Evolutionary conservation across 2,113 vertebrate species (phyloP).

Genomic region (Corydoras sp.): DNA sequence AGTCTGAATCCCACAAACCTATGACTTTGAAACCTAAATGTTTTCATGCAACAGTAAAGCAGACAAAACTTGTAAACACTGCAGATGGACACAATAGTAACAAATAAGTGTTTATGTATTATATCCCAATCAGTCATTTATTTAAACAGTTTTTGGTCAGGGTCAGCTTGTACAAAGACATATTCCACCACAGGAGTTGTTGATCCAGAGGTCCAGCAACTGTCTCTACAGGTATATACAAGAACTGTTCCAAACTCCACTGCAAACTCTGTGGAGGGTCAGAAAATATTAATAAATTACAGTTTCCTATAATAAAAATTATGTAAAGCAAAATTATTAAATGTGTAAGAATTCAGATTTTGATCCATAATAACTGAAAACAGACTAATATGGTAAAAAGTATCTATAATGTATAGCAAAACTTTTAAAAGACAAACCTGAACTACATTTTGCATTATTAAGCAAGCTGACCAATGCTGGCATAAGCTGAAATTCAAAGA

Average conservation of each 20-base stretch:
- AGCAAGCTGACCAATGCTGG: constrained; percentile 76
- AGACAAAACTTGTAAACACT: too few relatives aligned
- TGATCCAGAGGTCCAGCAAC: constrained; percentile 70
- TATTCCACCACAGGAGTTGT: constrained; percentile 69
- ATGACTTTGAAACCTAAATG: too few relatives aligned
- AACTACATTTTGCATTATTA: constrained; percentile 51
- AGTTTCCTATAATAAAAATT: too few relatives aligned
- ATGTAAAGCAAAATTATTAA: too few relatives aligned
- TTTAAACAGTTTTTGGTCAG: constrained; percentile 75
- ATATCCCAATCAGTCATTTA: constrained; percentile 41
- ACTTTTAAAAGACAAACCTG: constrained; percentile 30
- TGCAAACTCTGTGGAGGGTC: constrained; percentile 54
- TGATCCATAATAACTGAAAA: too few relatives aligned
- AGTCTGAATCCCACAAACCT: too few relatives aligned
- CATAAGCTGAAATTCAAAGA: constrained; percentile 84
- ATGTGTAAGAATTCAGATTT: too few relatives aligned
- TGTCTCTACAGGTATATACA: constrained; percentile 75
- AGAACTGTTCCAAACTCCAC: constrained; percentile 78
- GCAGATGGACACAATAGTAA: too few relatives aligned
- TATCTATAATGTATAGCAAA: background rate
- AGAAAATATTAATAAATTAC: background rate
- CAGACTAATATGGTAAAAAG: too few relatives aligned
- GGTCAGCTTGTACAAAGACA: constrained; percentile 74
- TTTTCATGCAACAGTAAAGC: too few relatives aligned
- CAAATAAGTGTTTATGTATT: constrained; percentile 7